phyloP scores from a whole-genome alignment of 2,113 vertebrate genomes.

The Terrapene triunguis region DNA sequence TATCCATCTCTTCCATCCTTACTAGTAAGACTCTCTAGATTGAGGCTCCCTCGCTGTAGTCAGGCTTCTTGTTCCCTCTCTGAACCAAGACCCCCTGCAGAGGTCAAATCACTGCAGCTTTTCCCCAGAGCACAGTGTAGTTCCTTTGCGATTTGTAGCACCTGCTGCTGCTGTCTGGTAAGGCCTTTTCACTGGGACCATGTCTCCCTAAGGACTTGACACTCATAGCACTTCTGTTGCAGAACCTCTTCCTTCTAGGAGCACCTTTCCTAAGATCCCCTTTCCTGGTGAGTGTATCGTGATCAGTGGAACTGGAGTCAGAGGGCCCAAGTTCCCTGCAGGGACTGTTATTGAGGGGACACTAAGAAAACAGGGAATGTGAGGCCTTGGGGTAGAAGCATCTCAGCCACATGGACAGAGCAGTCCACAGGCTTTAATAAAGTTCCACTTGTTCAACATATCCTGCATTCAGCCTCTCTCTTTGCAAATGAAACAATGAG shows the following conservation, averaged over 20 bases:
- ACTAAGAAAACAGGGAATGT: too few relatives aligned
- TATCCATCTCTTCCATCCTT: not conserved
- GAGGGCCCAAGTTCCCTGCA: not conserved
- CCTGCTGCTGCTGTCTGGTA: not conserved
- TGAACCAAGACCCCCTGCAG: not conserved
- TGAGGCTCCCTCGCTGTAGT: not conserved
- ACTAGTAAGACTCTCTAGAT: not conserved
- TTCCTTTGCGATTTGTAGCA: not conserved
- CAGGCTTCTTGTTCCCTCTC: not conserved
- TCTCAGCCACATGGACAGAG: too few relatives aligned
- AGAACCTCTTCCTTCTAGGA: not conserved
- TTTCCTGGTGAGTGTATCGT: not conserved
- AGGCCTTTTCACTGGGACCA: not conserved
- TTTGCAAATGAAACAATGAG: too few relatives aligned
- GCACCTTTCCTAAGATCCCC: not conserved
- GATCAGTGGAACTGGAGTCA: not conserved
- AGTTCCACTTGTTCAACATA: too few relatives aligned
- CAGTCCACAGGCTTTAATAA: too few relatives aligned
- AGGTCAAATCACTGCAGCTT: not conserved
- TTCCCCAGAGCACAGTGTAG: not conserved
- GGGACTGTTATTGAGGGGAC: too few relatives aligned
- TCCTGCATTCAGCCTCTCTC: too few relatives aligned
- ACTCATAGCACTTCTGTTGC: not conserved
- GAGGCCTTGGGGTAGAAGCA: too few relatives aligned
- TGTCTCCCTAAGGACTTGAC: not conserved